Percentiles rank a stretch among this genome's conserved stretches.
Evolutionary conservation across 2,888 invertebrate species (phyloP).

Genomic region (Phorcus lineatus): DNA sequence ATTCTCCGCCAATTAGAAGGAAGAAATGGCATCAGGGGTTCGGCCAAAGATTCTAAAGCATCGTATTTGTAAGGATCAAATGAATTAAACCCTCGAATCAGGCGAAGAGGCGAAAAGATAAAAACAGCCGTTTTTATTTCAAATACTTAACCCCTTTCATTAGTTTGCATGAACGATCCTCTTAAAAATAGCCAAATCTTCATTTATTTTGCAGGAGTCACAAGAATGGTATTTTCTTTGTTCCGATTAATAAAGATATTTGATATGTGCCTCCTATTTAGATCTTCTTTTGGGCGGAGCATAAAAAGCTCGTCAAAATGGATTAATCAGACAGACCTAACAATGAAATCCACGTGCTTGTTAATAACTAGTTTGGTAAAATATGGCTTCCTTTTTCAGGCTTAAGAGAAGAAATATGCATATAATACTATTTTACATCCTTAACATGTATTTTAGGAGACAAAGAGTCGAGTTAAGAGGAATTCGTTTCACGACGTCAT

Average conservation of each 20-base stretch:
- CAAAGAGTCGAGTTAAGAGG: too few relatives aligned
- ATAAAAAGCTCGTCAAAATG: too few relatives aligned
- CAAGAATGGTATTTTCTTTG: constrained; percentile 7
- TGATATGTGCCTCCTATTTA: background rate
- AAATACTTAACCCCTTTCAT: constrained; percentile 23
- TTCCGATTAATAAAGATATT: constrained; percentile 18
- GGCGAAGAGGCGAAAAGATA: constrained; percentile 15
- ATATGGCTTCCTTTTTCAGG: too few relatives aligned
- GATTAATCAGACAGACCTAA: too few relatives aligned
- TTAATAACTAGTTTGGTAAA: too few relatives aligned
- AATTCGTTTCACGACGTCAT: too few relatives aligned
- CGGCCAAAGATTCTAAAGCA: background rate
- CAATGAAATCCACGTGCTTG: too few relatives aligned
- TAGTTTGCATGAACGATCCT: background rate
- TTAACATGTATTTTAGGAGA: too few relatives aligned
- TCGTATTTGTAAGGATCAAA: constrained; percentile 12
- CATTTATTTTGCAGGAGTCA: background rate
- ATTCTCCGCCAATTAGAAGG: constrained; percentile 8
- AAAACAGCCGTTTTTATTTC: constrained; percentile 20
- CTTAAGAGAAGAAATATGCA: too few relatives aligned
- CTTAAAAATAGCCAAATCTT: background rate
- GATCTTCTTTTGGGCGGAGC: too few relatives aligned
- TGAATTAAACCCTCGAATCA: constrained; percentile 19
- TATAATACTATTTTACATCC: too few relatives aligned
- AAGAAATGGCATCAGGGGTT: constrained; percentile 1